These are phyloP conservation scores for Enteromius afrohamiltoni DNA, from an alignment of 2,797 vertebrate genomes.

Conservation along the genomic window DNA sequence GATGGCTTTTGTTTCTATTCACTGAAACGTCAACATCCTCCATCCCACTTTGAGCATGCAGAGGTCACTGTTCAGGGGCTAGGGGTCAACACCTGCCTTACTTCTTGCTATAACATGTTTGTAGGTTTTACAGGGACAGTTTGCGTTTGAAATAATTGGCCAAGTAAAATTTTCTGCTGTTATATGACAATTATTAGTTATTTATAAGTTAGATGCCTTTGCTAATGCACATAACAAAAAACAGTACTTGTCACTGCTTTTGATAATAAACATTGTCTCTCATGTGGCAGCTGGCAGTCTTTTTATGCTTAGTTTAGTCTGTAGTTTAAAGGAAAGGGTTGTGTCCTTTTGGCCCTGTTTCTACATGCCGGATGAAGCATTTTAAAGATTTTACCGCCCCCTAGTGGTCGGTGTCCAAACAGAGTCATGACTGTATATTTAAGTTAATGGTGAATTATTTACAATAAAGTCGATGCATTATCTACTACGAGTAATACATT, in stretches of 20 bases:
- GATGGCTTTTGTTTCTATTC: constrained; percentile 50
- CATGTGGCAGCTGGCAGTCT: background rate
- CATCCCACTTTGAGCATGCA: constrained; percentile 20
- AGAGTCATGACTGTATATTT: background rate
- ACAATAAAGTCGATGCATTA: background rate
- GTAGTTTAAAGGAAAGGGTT: background rate
- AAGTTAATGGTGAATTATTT: background rate
- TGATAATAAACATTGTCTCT: background rate
- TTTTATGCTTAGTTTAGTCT: background rate
- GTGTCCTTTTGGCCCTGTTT: background rate
- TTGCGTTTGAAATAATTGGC: background rate
- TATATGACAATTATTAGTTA: background rate
- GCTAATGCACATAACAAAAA: background rate
- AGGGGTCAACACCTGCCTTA: constrained; percentile 70
- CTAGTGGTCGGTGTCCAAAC: background rate
- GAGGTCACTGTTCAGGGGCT: constrained; percentile 60
- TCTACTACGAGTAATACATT: background rate
- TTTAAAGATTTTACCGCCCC: background rate
- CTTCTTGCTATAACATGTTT: constrained; percentile 53
- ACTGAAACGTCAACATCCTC: constrained; percentile 37
- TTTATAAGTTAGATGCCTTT: background rate
- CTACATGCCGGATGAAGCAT: background rate
- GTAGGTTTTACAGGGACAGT: background rate
- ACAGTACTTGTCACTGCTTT: background rate
- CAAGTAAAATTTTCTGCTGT: background rate